Evolutionary conservation across 2,113 vertebrate species (phyloP).

Genomic region (Phalacrocorax pelagicus): DNA sequence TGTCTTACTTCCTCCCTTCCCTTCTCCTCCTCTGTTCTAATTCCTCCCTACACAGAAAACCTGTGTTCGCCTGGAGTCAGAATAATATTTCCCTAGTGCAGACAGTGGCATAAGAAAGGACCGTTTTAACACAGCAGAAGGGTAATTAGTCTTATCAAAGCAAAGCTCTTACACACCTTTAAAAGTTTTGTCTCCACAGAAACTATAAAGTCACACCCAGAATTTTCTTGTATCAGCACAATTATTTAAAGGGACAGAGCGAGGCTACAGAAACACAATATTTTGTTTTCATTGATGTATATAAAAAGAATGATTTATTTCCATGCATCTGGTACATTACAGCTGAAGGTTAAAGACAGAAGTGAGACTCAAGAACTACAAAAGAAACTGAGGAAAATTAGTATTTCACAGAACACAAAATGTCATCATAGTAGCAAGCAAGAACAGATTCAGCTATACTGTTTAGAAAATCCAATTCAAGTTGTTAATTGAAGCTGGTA

Average conservation of each 20-base stretch:
- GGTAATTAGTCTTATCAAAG: background rate
- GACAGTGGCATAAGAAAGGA: background rate
- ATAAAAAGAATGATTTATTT: background rate
- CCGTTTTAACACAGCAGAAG: background rate
- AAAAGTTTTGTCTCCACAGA: background rate
- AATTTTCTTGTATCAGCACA: background rate
- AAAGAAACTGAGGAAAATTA: background rate
- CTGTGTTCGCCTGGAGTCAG: background rate
- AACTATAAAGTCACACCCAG: background rate
- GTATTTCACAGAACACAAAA: background rate
- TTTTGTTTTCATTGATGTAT: background rate
- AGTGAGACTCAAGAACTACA: background rate
- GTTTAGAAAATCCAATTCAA: background rate
- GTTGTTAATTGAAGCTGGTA: background rate
- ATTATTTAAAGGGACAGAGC: background rate
- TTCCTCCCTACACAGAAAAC: background rate
- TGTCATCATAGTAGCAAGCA: background rate
- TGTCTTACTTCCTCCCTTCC: background rate
- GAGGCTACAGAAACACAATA: background rate
- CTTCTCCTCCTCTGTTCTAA: background rate
- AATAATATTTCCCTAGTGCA: background rate
- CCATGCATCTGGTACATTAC: fast-evolving
- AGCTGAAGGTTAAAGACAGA: background rate
- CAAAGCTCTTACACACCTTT: background rate
- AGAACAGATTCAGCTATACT: background rate